Evolutionary conservation across 2,888 invertebrate species (phyloP), one percentile per base, ranked within the genome.

Genomic region (Mesopsocus fuscifrons): DNA sequence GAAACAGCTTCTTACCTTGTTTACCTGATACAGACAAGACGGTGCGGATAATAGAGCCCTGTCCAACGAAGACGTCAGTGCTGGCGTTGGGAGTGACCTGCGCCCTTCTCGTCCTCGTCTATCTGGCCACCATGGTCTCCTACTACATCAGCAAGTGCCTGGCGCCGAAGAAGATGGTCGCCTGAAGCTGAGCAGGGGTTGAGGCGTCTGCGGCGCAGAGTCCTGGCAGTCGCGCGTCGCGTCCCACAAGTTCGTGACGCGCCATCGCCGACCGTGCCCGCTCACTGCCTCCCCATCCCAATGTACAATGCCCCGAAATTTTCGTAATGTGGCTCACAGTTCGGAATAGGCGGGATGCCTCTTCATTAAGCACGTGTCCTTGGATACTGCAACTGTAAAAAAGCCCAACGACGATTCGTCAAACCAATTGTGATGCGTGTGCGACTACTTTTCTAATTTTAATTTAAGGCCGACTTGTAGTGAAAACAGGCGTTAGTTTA

Each of bases 141-240:
- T 88, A 88, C 64, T 85, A 83, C 68, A 85, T 87, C 79, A 83
- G 83, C 60, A 87, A 87, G 60, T 88, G 87, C 85, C 69, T 85
- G 60, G 71, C 77, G 51, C 85, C 85, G 11, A 76, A 79, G 53
- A 87, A 87, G 61, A 79, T 78, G 62, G 72, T 83, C 68, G 69
- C 72, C 56, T 76, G 67, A 68, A 26, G 26, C 26, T 11, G 26
- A 26, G 26, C 26, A 26, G n/a, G n/a, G n/a, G n/a, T n/a, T 26
- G 8, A 26, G 11, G 11, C 26, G 11, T 26, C n/a, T n/a, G n/a
- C n/a, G 26, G 26, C 26, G 26, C 26, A 26, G 26, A 11, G 11
- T 26, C 26, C 26, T 9, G 26, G 26, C 26, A 26, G 26, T 26
- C 11, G 26, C 26, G 11, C 26, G n/a, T n/a, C n/a, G n/a, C n/a